A percentile compares a stretch with the other conserved stretches of the same genome.
Conservation (phyloP, 2,888 invertebrate genomes). For the Eustalomyia histrio region DNA sequence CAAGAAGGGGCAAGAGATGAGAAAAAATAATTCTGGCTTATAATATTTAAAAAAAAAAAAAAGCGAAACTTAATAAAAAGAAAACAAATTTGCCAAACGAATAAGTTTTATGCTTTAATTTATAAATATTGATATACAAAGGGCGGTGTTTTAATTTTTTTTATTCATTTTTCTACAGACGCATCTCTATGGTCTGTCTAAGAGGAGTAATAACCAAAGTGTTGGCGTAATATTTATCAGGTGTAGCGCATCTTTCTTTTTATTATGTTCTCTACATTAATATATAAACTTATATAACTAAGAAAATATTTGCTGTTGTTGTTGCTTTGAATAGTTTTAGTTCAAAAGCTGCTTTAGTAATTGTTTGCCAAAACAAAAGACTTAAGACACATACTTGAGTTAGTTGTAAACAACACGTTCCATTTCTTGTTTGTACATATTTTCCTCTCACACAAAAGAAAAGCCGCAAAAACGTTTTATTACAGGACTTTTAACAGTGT, state of each 20-base stretch:
- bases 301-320: neutral
- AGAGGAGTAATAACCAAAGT: constrained; percentile 37
- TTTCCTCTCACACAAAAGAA: constrained; percentile 16
- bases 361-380: constrained; percentile 6
- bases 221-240: constrained; percentile 52
- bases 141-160: constrained; percentile 13
- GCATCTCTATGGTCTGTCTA: neutral
- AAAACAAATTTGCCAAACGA: neutral
- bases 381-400: constrained; percentile 2
- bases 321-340: neutral
- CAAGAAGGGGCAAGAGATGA: neutral
- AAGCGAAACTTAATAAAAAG: constrained; percentile 19
- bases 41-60: constrained; percentile 1
- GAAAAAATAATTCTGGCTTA: neutral
- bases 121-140: constrained; percentile 26
- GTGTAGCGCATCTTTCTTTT: constrained; percentile 56
- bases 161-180: neutral
- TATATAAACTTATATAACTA: neutral
- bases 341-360: neutral
- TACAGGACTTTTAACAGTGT: constrained; percentile 23
- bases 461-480: constrained; percentile 44
- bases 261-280: neutral
- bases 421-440: constrained; percentile 1
- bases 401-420: constrained; percentile 38
- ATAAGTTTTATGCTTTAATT: constrained; percentile 38